These are phyloP conservation scores for Lepilemur ruficaudatus DNA, from an alignment of 2,797 vertebrate genomes.

Conservation along the genomic window DNA sequence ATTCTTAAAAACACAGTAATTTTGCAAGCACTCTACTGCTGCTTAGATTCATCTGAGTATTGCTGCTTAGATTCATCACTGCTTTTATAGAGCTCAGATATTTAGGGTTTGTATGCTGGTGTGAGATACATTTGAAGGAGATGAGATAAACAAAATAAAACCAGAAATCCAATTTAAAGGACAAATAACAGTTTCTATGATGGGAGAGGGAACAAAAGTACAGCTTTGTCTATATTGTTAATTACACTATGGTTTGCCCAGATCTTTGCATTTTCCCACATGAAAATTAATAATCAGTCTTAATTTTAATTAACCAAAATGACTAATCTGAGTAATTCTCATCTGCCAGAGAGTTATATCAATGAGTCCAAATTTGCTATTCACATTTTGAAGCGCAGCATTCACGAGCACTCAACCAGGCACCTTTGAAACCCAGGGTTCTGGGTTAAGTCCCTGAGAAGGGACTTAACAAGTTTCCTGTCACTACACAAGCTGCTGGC, in stretches of 20 bases:
- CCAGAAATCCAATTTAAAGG: slow-evolving; percentile 41
- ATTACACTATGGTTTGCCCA: slow-evolving; percentile 51
- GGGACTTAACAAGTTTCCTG: background rate
- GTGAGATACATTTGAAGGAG: slow-evolving; percentile 54
- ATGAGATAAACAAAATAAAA: slow-evolving; percentile 58
- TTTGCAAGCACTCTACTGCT: background rate
- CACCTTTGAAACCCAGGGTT: background rate
- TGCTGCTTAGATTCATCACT: background rate
- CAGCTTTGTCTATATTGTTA: background rate
- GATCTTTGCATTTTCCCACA: slow-evolving; percentile 41
- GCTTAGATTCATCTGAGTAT: slow-evolving; percentile 24
- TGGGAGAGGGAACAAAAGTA: background rate
- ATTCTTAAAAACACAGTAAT: background rate
- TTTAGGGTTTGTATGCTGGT: slow-evolving; percentile 36
- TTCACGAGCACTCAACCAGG: rapidly evolving
- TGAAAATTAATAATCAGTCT: slow-evolving; percentile 8
- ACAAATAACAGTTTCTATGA: slow-evolving; percentile 44
- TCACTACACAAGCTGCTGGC: rapidly evolving
- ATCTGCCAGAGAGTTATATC: background rate
- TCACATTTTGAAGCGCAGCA: background rate
- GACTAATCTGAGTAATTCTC: background rate
- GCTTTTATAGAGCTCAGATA: background rate
- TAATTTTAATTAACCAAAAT: background rate
- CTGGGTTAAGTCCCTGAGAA: background rate
- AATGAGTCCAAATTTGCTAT: background rate